Base-by-base conservation (phyloP, 2,797 vertebrate genomes). In the Eutrigla gurnardus region DNA sequence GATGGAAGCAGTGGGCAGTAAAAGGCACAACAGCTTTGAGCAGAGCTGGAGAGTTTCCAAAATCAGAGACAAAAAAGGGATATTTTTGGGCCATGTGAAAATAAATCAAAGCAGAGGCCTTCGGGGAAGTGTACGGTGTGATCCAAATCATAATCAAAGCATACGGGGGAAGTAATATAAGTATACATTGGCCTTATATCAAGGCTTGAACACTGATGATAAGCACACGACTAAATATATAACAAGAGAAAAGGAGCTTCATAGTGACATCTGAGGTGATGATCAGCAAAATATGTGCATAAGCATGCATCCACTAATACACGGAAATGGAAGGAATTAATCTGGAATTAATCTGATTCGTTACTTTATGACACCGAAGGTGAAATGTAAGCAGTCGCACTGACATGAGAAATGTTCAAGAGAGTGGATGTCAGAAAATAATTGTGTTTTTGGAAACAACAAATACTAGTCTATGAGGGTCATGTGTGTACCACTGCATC, bases 91-190 rank as follows among this genome's bases (percentile, higher is more conserved):
- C 7, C 54, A 37, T 8, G n/a, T 36, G 4, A 57, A 17, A 53
- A 53, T 53, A 13, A 43, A 59, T 59, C 57, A 59, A 45, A 17
- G 5, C 25, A 33, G 32, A 15, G 32, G 25, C 25, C 25, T 25
- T 7, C 0, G 42, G 18, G n/a, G 9, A 32, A 32, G 58, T 43
- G 6, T 47, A 17, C 6, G 25, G 33, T 55, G 53, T 35, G 6
- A 55, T 35, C 33, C 53, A 35, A 53, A 53, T 53, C 50, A 53
- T 33, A 43, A 59, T 59, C 57, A 59, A 45, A 17, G 5, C 25
- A 33, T 43, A 15, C 42, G 25, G 42, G 18, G n/a, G 9, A 32
- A 32, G 58, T 43, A 43, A 60, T 18, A 25, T 1, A 8, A 36
- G 4, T 9, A 60, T 60, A 18, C 14, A 13, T 8, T n/a, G 6